Percentiles rank a stretch among this genome's conserved stretches.
Conservation (phyloP, 2,113 vertebrate genomes). For the Steatornis caripensis region DNA sequence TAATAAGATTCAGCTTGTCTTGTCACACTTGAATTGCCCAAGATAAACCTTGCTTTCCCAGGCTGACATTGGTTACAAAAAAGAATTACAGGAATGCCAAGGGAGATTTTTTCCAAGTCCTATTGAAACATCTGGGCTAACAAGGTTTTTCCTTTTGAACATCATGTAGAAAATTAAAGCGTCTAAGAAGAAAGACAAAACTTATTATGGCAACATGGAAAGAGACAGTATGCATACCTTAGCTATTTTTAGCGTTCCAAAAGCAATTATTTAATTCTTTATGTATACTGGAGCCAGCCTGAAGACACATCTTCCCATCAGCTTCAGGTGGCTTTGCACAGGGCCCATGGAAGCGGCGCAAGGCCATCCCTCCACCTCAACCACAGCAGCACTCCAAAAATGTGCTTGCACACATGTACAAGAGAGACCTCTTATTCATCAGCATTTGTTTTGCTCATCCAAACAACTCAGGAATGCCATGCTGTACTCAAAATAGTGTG, state of each 20-base stretch:
- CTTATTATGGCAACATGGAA: not conserved
- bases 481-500: not conserved
- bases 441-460: not conserved
- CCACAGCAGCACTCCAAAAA: not conserved
- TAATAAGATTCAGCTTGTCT: not conserved
- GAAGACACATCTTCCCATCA: not conserved
- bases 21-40: not conserved
- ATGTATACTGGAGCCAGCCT: not conserved
- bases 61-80: not conserved
- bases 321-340: not conserved
- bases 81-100: not conserved
- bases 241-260: not conserved
- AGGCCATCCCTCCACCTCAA: not conserved
- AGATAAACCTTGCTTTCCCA: not conserved
- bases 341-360: fast-evolving
- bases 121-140: not conserved
- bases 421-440: not conserved
- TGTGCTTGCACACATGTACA: not conserved
- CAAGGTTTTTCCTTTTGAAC: not conserved
- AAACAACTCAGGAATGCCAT: not conserved
- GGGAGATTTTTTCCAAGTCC: not conserved
- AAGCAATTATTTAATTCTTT: not conserved
- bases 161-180: not conserved
- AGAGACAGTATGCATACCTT: not conserved
- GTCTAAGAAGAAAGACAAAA: not conserved